Evolutionary conservation across 2,888 invertebrate genomes (phyloP), one percentile per base, ranked within the genome.

Genomic region (Campoletis raptor): DNA sequence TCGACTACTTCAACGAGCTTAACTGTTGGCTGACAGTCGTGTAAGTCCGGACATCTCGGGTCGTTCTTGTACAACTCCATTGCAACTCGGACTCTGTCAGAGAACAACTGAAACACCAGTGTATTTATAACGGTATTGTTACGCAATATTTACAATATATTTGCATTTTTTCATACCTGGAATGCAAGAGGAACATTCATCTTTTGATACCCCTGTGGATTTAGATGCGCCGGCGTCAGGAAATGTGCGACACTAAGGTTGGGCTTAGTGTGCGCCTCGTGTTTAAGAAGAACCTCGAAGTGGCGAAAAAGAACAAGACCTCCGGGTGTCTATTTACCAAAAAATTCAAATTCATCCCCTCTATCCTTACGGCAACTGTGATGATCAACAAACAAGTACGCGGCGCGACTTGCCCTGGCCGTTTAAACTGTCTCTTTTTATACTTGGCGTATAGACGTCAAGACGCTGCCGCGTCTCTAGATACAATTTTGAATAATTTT

Each of bases 211-310:
- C 73, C 61, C 70, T 80, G 80, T 0, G 89, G 88, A 7, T 85
- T 6, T 36, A 90, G 61, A 76, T 87, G 87, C 4, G 54, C 36
- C 0, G 80, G 18, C 3, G 89, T 83, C 6, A 89, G 66, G 30
- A 81, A 85, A 24, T 88, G 76, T 6, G 88, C 88, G 2, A 86
- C 36, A 42, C 82, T 85, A n/a, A 88, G 45, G 48, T 84, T 86
- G 10, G 83, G 73, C 30, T 78, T 73, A 2, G 48, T 79, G 3
- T 5, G 8, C 30, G 74, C 79, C 40, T 88, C 87, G 10, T 64
- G 54, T 1, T 67, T 45, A 6, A 89, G 18, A 2, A 89, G 10
- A 40, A 86, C 82, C 36, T 70, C 61, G 89, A 89, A 89, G 48
- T 88, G 89, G 36, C 76, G 45, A 45, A 64, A 45, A 40, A 64